Base-by-base conservation (phyloP, 2,888 invertebrate species). In the Macrosoma leucophasiata region DNA sequence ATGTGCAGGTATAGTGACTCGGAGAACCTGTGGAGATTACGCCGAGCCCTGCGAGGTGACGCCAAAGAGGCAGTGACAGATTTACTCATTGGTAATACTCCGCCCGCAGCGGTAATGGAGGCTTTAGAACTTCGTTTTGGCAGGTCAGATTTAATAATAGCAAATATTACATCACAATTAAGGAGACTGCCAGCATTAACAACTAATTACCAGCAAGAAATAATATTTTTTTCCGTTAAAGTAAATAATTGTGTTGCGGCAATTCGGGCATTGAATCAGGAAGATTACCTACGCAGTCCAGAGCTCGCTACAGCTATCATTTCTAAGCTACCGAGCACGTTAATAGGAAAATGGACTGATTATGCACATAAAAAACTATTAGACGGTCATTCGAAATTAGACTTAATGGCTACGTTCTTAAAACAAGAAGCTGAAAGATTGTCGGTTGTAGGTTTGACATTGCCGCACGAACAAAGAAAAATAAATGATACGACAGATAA, bases 61-160 rank as follows among this genome's bases (percentile, higher is more conserved):
- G 50, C 50, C 10, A 44, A 26, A 19, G 50, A 50, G 12, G 39
- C 46, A 4, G 50, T 50, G n/a, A 35, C 41, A 2, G 40, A 39
- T 9, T 27, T 50, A n/a, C 35, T 48, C 9, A 46, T 43, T 11
- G 38, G 41, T 4, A 39, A 43, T 27, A 39, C 43, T 10, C 19
- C 33, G 13, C 36, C 42, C 5, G 27, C 24, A 13, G 23, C n/a
- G 3, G 29, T 48, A 1, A 36, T 43, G 23, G 31, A 40, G 12
- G 30, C 39, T 2, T 14, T 42, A 5, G 35, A 38, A 17, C 20
- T 38, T 3, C 28, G 26, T 9, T 35, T 40, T 36, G 33, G 45
- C 5, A 24, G 22, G 3, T 31, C 41, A 5, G 41, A 45, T 10
- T 8, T 26, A 4, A 42, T 45, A 8, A 37, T 30, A 6, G 13